phyloP scores from a whole-genome alignment of 2,113 vertebrate species.

The Ochotona curzoniae region DNA sequence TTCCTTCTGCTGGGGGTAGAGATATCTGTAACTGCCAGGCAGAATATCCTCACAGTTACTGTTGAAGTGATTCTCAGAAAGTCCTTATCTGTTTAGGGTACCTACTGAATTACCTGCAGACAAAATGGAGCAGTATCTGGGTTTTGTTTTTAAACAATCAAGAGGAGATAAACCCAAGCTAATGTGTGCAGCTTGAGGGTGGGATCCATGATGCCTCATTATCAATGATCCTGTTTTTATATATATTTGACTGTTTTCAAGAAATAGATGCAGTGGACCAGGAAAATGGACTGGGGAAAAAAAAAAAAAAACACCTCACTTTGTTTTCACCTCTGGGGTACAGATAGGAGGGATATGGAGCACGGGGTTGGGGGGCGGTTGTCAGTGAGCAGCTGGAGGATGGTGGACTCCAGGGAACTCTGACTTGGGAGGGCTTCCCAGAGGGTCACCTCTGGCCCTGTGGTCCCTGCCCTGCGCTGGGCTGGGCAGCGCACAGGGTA shows the following conservation, averaged over 20 bases:
- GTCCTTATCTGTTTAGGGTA: not conserved
- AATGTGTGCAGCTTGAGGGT: not conserved
- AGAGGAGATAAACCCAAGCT: not conserved
- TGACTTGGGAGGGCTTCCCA: not conserved
- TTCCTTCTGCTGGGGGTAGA: too few species aligned
- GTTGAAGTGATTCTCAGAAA: not conserved
- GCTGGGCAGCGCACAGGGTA: not conserved
- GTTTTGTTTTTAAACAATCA: conserved; percentile 22
- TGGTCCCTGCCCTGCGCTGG: accelerated
- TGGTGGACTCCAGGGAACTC: not conserved
- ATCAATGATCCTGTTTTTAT: not conserved
- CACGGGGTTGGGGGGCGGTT: not conserved
- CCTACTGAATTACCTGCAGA: not conserved
- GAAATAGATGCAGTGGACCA: not conserved
- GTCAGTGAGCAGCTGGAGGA: not conserved
- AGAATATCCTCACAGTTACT: too few species aligned
- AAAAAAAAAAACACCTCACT: not conserved
- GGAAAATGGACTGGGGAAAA: not conserved
- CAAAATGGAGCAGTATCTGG: not conserved
- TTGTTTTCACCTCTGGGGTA: not conserved
- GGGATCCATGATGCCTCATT: not conserved
- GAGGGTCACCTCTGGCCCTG: accelerated
- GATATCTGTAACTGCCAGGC: too few species aligned
- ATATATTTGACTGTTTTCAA: not conserved
- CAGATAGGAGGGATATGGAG: too few species aligned